phyloP scores from a whole-genome alignment of 2,888 invertebrate species.

The Cephus sareptanus region DNA sequence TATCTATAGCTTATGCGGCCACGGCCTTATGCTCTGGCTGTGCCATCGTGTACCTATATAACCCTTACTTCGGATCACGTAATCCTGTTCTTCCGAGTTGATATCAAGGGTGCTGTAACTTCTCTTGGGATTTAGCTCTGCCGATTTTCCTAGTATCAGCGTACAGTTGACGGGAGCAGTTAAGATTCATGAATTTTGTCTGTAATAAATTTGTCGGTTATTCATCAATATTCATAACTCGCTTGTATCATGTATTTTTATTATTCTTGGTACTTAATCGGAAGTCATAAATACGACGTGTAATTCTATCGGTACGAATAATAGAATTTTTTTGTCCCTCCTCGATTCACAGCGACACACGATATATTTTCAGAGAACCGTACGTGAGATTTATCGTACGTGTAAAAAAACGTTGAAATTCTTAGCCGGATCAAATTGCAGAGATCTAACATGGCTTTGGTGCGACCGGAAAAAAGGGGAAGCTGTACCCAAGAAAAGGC shows the following conservation, averaged over 20 bases:
- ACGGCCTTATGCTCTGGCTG: background rate
- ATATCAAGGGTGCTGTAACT: background rate
- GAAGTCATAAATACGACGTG: background rate
- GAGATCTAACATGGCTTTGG: no score
- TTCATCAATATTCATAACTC: background rate
- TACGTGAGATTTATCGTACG: no score
- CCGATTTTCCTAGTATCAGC: background rate
- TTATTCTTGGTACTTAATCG: background rate
- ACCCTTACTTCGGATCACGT: background rate
- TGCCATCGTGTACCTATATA: background rate
- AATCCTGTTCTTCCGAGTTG: background rate
- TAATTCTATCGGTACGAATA: background rate
- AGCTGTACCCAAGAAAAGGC: background rate
- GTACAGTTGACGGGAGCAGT: background rate
- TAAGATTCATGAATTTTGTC: background rate
- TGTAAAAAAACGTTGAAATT: background rate
- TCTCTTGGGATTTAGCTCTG: background rate
- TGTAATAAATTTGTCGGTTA: background rate
- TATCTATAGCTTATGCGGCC: conserved; percentile 29
- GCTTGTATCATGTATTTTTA: background rate
- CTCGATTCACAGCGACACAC: background rate
- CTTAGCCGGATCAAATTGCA: background rate
- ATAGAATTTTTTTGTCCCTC: background rate
- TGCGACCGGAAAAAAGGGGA: no score
- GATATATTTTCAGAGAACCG: no score